phyloP scores from a whole-genome alignment of 2,113 vertebrate species.

The Pavo muticus region DNA sequence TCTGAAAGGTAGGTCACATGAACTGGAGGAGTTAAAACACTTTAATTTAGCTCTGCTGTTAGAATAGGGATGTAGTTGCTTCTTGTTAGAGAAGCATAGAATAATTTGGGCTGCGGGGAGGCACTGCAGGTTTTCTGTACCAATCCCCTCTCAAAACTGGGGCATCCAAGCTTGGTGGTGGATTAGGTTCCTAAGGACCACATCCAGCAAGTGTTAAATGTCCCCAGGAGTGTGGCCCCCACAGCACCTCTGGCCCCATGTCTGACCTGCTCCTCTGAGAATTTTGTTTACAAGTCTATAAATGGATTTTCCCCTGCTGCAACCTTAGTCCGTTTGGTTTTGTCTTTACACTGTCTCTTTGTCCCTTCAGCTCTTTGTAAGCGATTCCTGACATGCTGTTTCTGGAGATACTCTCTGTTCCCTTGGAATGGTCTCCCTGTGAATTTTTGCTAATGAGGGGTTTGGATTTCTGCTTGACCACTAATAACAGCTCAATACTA shows the following conservation, averaged over 20 bases:
- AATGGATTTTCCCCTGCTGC: neutral
- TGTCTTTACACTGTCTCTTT: neutral
- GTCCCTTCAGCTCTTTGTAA: neutral
- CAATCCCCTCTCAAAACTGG: neutral
- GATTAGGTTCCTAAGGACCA: neutral
- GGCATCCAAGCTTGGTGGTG: neutral
- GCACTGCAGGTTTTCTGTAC: neutral
- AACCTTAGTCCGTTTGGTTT: accelerated
- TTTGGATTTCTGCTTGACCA: neutral
- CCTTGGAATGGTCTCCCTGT: neutral
- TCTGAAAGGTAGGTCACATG: too few species aligned
- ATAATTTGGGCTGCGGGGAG: neutral
- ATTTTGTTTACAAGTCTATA: neutral
- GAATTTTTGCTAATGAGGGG: neutral
- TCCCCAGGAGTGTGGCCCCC: neutral
- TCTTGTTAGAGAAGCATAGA: neutral
- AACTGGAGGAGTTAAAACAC: neutral
- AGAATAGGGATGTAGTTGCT: neutral
- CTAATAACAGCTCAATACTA: neutral
- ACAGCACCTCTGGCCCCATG: neutral
- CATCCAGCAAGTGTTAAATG: neutral
- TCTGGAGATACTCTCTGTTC: neutral
- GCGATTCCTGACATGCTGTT: neutral
- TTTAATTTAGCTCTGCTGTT: neutral
- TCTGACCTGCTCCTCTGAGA: neutral